Evolutionary conservation across 2,888 invertebrate species (phyloP).

Genomic region (Rotaria sp.): DNA sequence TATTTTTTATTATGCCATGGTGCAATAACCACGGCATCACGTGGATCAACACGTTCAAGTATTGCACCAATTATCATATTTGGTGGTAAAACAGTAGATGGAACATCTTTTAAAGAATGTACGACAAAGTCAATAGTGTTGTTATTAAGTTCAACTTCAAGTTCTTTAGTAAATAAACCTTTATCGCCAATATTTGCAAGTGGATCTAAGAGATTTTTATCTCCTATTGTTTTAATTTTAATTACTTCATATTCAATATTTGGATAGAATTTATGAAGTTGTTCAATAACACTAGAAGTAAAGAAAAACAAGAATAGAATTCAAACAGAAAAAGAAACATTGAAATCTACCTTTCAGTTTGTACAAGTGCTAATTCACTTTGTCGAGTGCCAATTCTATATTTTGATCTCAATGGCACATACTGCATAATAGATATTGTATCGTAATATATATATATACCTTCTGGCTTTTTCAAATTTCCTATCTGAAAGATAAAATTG

Average conservation of each 20-base stretch:
- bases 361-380: constrained; percentile 77
- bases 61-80: constrained; percentile 75
- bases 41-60: constrained; percentile 69
- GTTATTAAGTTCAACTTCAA: constrained; percentile 74
- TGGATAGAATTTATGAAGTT: constrained; percentile 68
- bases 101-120: constrained; percentile 88
- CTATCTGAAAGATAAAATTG: neutral
- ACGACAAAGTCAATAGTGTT: constrained; percentile 76
- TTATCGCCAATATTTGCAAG: constrained; percentile 92
- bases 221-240: constrained; percentile 73
- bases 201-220: constrained; percentile 77
- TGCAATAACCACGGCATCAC: constrained; percentile 79
- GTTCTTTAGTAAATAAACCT: constrained; percentile 84
- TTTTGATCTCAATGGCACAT: neutral
- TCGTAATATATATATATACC: neutral
- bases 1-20: constrained; percentile 59
- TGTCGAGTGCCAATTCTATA: constrained; percentile 43
- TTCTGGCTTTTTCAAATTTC: neutral
- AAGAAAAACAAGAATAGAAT: neutral
- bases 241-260: constrained; percentile 75
- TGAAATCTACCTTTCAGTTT: constrained; percentile 63
- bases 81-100: constrained; percentile 70
- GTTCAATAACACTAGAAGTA: constrained; percentile 65
- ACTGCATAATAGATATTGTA: neutral
- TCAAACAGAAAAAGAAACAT: neutral